Evolutionary conservation across 2,113 vertebrate species (phyloP).

Genomic region (Maccullochella peelii): DNA sequence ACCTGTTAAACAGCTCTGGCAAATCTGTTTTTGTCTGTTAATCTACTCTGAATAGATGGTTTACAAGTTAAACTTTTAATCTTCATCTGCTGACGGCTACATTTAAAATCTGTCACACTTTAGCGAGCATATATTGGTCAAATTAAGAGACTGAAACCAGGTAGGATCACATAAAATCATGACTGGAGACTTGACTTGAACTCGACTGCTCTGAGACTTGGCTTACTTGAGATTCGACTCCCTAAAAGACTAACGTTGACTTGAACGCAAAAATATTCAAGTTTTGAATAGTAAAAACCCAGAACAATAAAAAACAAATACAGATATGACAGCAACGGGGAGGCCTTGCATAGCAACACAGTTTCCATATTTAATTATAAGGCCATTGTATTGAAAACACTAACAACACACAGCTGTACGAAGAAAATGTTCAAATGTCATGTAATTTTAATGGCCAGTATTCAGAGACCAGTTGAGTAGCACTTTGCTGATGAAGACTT

Average conservation of each 20-base stretch:
- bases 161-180: background rate
- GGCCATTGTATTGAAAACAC: background rate
- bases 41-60: slow-evolving; percentile 38
- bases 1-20: slow-evolving; percentile 20
- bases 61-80: slow-evolving; percentile 41
- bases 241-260: background rate
- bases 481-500: too few species aligned
- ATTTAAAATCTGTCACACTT: background rate
- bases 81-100: background rate
- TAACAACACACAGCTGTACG: background rate
- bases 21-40: slow-evolving; percentile 39
- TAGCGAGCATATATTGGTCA: background rate
- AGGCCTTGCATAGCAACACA: background rate
- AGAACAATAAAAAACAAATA: background rate
- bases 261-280: background rate
- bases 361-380: background rate
- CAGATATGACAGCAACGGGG: background rate
- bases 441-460: too few species aligned
- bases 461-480: background rate
- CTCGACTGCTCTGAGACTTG: background rate
- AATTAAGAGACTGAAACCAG: background rate
- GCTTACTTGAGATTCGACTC: background rate
- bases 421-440: too few species aligned
- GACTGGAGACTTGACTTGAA: background rate
- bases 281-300: background rate